phyloP scores from a whole-genome alignment of 2,113 vertebrate species.

The Rhinichthys klamathensis region DNA sequence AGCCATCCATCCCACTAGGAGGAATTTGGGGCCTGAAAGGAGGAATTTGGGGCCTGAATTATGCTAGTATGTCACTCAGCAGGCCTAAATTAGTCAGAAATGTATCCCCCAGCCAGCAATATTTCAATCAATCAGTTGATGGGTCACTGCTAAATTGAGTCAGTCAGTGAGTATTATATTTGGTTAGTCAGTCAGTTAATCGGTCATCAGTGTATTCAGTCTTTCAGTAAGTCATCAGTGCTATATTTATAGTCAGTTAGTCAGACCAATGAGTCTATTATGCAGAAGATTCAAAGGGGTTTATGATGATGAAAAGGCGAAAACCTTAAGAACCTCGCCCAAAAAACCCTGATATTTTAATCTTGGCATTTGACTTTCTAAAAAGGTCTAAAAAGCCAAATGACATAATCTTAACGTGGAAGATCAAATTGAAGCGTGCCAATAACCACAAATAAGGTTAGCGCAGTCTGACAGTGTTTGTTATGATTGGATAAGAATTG shows the following conservation, averaged over 20 bases:
- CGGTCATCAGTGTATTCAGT: neutral
- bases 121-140: slow-evolving; percentile 22
- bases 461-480: neutral
- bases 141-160: slow-evolving; percentile 10
- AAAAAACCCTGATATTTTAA: neutral
- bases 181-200: slow-evolving; percentile 14
- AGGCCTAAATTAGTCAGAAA: neutral
- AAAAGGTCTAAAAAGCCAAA: neutral
- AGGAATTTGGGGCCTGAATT: slow-evolving; percentile 14
- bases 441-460: slow-evolving; percentile 6
- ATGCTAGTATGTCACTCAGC: slow-evolving; percentile 8
- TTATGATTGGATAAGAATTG: slow-evolving; percentile 7
- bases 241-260: slow-evolving; percentile 24
- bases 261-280: neutral
- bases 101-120: neutral
- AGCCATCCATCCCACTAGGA: slow-evolving; percentile 1
- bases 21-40: slow-evolving; percentile 1
- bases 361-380: neutral
- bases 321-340: neutral
- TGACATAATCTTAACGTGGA: neutral
- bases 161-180: slow-evolving; percentile 15
- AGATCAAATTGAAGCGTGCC: slow-evolving; percentile 7
- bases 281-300: slow-evolving; percentile 5
- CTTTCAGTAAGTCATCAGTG: neutral
- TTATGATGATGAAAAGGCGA: neutral